Conservation (phyloP, 2,797 vertebrate species). For the Tolypeutes matacus region DNA sequence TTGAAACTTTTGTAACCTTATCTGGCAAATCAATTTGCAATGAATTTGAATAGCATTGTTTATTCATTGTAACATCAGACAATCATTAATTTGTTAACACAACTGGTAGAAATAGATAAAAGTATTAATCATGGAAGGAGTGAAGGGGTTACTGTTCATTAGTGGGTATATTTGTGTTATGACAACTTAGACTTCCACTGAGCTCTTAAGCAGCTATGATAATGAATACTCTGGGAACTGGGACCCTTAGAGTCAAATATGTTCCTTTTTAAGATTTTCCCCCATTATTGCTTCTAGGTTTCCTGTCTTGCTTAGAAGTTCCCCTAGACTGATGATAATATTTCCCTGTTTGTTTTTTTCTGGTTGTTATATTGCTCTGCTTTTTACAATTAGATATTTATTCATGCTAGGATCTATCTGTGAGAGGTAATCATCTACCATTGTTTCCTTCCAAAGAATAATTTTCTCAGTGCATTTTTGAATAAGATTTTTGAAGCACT, state of each 20-base stretch:
- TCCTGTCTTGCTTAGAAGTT: background rate
- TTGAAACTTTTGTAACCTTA: background rate
- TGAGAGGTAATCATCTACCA: background rate
- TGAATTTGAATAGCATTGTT: conserved; percentile 33
- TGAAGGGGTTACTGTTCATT: background rate
- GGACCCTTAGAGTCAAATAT: background rate
- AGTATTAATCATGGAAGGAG: background rate
- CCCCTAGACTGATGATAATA: background rate
- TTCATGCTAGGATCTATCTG: background rate
- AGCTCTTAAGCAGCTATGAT: background rate
- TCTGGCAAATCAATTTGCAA: background rate
- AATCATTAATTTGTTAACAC: background rate
- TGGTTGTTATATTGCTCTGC: background rate
- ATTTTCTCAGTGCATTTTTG: background rate
- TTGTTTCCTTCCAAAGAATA: conserved; percentile 1
- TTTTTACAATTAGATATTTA: conserved; percentile 37
- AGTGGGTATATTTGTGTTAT: background rate
- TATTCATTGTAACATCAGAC: conserved; percentile 1
- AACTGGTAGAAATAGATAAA: background rate
- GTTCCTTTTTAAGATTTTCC: background rate
- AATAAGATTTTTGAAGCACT: background rate
- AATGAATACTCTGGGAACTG: background rate
- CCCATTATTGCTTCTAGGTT: background rate
- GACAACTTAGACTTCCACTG: background rate
- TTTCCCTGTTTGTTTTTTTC: conserved; percentile 18